Conservation (phyloP, 2,797 vertebrate species). For the Rhodeus uyekii region DNA sequence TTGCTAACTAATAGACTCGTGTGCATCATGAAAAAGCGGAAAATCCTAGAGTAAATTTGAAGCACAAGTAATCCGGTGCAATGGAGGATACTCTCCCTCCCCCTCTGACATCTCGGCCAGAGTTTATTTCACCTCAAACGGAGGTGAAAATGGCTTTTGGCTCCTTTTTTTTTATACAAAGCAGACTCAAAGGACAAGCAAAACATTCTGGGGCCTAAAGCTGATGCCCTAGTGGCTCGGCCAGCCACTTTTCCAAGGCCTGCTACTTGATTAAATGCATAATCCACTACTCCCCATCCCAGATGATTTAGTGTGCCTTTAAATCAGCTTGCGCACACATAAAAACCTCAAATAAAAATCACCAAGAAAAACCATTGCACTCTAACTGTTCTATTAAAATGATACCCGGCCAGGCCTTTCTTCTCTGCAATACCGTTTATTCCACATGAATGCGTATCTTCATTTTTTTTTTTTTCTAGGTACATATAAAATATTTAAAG, state of each 20-base stretch:
- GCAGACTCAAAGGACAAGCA: conserved; percentile 73
- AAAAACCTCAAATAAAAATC: conserved; percentile 88
- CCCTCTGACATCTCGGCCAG: background rate
- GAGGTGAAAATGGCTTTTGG: conserved; percentile 74
- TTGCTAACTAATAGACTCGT: conserved; percentile 38
- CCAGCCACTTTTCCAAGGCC: conserved; percentile 82
- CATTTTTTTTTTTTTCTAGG: conserved; percentile 78
- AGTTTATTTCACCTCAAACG: conserved; percentile 63
- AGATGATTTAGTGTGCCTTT: conserved; percentile 85
- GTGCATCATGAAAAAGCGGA: conserved; percentile 11
- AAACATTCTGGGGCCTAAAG: conserved; percentile 65
- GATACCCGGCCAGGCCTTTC: conserved; percentile 79
- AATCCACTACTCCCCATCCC: conserved; percentile 82
- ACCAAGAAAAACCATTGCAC: conserved; percentile 84
- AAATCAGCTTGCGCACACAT: conserved; percentile 85
- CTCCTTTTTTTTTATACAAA: conserved; percentile 62
- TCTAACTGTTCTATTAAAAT: conserved; percentile 87
- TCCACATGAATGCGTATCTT: conserved; percentile 88
- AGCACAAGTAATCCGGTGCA: conserved; percentile 22
- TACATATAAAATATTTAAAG: conserved; percentile 90
- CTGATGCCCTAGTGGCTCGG: conserved; percentile 75
- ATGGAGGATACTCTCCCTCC: conserved; percentile 8
- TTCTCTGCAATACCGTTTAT: conserved; percentile 86
- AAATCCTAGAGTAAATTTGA: conserved; percentile 51
- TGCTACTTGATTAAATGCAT: conserved; percentile 88